Evolutionary conservation across 2,797 vertebrate genomes (phyloP), one percentile per base, ranked within the genome.

Genomic region (Oophaga sylvatica): DNA sequence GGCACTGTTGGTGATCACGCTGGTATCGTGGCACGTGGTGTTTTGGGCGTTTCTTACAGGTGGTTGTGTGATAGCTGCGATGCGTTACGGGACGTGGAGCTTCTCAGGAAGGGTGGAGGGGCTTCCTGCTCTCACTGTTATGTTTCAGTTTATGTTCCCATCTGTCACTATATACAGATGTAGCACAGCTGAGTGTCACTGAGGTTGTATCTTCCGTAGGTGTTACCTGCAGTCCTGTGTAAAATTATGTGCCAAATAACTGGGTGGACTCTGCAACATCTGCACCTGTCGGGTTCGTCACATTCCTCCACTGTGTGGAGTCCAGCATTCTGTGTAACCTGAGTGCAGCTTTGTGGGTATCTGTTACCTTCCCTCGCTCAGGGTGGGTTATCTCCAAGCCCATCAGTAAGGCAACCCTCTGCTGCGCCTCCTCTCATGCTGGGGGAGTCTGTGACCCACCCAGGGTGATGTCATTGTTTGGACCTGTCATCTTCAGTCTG

Each of bases 381-480:
- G 68, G 68, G 31, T 16, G 16, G 31, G 29, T 35, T 71, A 71
- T 77, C 76, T 78, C 53, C 48, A 6, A 7, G 17, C 76, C 22
- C 75, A 56, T 76, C 73, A 5, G 41, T 76, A 76, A 76, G 20
- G 20, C 0, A 5, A 76, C 75, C 48, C 77, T 60, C 17, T 22
- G 26, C 77, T 10, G 77, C 17, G 26, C 29, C 56, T 31, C 48
- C 48, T n/a, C 2, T 53, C 16, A 7, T 8, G 48, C 48, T 41
- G 3, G 35, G 48, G 48, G 48, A 11, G 48, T 76, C 16, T 76
- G 48, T 6, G 57, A 53, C 56, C 85, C 85, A 29, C 85, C 67
- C 57, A 26, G 13, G 13, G n/a, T 87, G 85, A 87, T 8, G 79
- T 87, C 79, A 81, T 76, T 19, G 56, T 87, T 81, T 87, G 85